Evolutionary conservation across 2,113 vertebrate genomes (phyloP), one percentile per base, ranked within the genome.

Genomic region (Caretta caretta): DNA sequence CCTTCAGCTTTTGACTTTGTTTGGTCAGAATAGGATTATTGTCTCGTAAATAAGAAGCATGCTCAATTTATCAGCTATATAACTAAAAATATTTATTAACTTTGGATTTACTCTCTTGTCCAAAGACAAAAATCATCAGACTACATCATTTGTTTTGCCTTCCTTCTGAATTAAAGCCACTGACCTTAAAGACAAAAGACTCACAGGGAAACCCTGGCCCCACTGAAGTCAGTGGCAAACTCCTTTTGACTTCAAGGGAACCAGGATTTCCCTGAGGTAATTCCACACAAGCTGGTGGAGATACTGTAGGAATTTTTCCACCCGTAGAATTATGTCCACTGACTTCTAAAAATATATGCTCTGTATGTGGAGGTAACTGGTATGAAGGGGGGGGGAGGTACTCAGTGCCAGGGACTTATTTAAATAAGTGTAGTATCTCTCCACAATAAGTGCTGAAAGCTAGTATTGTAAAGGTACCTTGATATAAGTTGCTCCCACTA

Each of bases 281-380:
- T 29, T 65, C 57, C 76, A 35, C 38, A 85, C 29, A 1, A 20
- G 76, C 59, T 42, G 82, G 62, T 2, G 24, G 50, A 50, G 46
- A 2, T 80, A 51, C 35, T 91, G 38, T 9, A 48, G 82, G 54
- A 14, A 31, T 5, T 54, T 42, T 80, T 4, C 10, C 50, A 2
- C 29, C 24, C 31, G 2, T 86, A 59, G 50, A 93, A 20, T 4
- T n/a, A 11, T 0, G 50, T 2, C 4, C 19, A 0, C 0, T 3
- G 27, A 65, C 80, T 78, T 20, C 81, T 46, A 22, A 83, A 10
- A 31, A 62, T 62, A 54, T 5, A 80, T 38, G 3, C 2, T n/a
- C 5, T 56, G 12, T 14, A 22, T 84, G 42, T 78, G 42, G 24
- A 42, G 75, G 38, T 48, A 78, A 78, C 20, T 48, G 12, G 42